A percentile compares a stretch with the other conserved stretches of the same genome.
Conservation (phyloP, 2,797 vertebrate species). For the Ctenopoma multispine region DNA sequence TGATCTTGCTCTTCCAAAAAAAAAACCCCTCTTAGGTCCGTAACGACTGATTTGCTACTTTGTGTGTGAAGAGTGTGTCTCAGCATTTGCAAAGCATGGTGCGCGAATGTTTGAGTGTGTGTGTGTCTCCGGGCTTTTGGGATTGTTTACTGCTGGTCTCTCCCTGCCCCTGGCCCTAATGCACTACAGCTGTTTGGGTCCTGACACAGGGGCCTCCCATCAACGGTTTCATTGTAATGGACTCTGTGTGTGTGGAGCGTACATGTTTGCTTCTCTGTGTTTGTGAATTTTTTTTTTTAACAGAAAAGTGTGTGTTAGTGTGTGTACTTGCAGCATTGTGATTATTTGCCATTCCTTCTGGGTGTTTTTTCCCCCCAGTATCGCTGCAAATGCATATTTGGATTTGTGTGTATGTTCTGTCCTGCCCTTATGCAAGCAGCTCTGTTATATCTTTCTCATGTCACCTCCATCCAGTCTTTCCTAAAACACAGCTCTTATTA, state of each 20-base stretch:
- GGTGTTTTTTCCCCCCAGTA: slow-evolving; percentile 8
- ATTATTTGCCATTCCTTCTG: slow-evolving; percentile 30
- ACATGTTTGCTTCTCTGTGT: slow-evolving; percentile 26
- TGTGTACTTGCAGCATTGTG: slow-evolving; percentile 27
- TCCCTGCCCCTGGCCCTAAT: slow-evolving; percentile 85
- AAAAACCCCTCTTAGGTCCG: slow-evolving; percentile 59
- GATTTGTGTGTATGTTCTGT: slow-evolving; percentile 23
- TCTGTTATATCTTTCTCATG: slow-evolving; percentile 18
- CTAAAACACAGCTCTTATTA: slow-evolving; percentile 27
- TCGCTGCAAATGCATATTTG: background rate
- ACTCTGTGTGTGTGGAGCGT: slow-evolving; percentile 34
- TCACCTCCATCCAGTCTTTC: slow-evolving; percentile 22
- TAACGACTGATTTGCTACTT: slow-evolving; percentile 67
- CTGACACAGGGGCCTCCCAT: slow-evolving; percentile 77
- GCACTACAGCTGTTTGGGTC: slow-evolving; percentile 89
- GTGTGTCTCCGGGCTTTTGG: slow-evolving; percentile 62
- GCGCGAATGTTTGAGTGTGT: slow-evolving; percentile 59
- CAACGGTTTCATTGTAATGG: slow-evolving; percentile 79
- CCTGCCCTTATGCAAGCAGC: slow-evolving; percentile 21
- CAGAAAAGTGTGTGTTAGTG: slow-evolving; percentile 8
- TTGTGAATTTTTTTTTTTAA: slow-evolving; percentile 30
- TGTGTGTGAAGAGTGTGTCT: slow-evolving; percentile 50
- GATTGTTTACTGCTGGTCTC: slow-evolving; percentile 84
- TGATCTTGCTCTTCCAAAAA: slow-evolving; percentile 55
- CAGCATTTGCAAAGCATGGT: slow-evolving; percentile 57